Conservation (phyloP, 1,140 invertebrate species). For the Monochamus saltuarius region DNA sequence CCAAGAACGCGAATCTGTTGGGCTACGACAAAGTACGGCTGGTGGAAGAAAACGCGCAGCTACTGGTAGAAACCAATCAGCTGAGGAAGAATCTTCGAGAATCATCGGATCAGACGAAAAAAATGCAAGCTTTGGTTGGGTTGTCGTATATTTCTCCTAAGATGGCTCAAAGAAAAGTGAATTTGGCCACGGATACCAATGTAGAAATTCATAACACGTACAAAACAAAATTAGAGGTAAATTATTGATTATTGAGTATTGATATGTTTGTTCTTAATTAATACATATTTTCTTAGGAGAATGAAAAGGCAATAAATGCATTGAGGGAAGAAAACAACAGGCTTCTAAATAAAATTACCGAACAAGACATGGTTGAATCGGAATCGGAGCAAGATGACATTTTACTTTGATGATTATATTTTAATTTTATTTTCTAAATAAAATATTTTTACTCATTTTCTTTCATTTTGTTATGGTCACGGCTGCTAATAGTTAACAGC, state of each 20-base stretch:
- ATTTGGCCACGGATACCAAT: slow-evolving; percentile 61
- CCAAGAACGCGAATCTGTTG: slow-evolving; percentile 35
- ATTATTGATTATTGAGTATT: slow-evolving; percentile 10
- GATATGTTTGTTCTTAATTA: background rate
- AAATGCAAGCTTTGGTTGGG: slow-evolving; percentile 72
- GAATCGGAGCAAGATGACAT: too few species aligned
- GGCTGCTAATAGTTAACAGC: too few species aligned
- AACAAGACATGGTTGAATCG: slow-evolving; percentile 10
- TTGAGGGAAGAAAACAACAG: slow-evolving; percentile 41
- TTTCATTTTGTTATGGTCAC: too few species aligned
- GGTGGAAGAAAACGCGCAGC: slow-evolving; percentile 71
- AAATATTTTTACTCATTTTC: too few species aligned
- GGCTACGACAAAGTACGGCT: slow-evolving; percentile 47
- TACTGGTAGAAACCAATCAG: slow-evolving; percentile 75
- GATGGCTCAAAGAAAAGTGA: slow-evolving; percentile 60
- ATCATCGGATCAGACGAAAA: slow-evolving; percentile 61
- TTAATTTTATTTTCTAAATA: too few species aligned
- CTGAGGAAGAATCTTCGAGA: slow-evolving; percentile 68
- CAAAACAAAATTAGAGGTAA: slow-evolving; percentile 56
- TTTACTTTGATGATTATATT: too few species aligned
- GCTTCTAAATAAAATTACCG: slow-evolving; percentile 38
- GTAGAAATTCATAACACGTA: slow-evolving; percentile 64
- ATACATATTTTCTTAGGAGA: slow-evolving; percentile 25
- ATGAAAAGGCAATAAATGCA: slow-evolving; percentile 36
- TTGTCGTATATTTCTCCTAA: slow-evolving; percentile 57